Evolutionary conservation across 1,140 invertebrate species (phyloP).

Genomic region (Drosophila carrolli): DNA sequence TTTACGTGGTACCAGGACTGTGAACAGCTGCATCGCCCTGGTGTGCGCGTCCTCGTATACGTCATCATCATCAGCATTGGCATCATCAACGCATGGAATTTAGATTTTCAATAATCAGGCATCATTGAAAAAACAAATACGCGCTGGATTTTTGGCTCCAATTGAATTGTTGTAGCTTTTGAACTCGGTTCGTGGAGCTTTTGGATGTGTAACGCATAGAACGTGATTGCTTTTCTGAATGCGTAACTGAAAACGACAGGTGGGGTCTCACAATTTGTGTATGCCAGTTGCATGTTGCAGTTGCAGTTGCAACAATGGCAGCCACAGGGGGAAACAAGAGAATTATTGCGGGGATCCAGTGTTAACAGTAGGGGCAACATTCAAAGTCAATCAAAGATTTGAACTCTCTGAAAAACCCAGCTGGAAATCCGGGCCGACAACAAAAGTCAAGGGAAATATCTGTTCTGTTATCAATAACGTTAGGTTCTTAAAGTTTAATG

Average conservation of each 20-base stretch:
- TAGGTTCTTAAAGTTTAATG: too few relatives aligned
- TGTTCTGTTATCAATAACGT: neutral
- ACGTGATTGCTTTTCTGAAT: slow-evolving; percentile 73
- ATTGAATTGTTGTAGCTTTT: slow-evolving; percentile 58
- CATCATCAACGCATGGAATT: slow-evolving; percentile 58
- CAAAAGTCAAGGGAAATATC: slow-evolving; percentile 15
- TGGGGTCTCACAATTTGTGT: slow-evolving; percentile 25
- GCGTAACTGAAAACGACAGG: slow-evolving; percentile 55
- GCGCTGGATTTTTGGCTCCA: slow-evolving; percentile 68
- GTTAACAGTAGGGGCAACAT: neutral
- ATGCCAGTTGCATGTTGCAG: slow-evolving; percentile 28
- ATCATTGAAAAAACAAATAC: slow-evolving; percentile 83
- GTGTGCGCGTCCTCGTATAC: slow-evolving; percentile 19
- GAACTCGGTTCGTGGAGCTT: slow-evolving; percentile 26
- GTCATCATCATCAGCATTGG: slow-evolving; percentile 28
- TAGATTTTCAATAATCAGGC: slow-evolving; percentile 83
- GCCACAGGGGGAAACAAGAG: neutral
- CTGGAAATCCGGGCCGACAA: slow-evolving; percentile 42
- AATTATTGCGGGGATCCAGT: slow-evolving; percentile 2
- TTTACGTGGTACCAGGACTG: slow-evolving; percentile 5
- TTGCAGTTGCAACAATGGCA: slow-evolving; percentile 37
- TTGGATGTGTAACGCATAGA: slow-evolving; percentile 60
- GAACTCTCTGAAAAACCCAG: slow-evolving; percentile 2
- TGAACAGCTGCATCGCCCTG: slow-evolving; percentile 43
- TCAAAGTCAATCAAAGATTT: slow-evolving; percentile 52